Percentiles rank a stretch among this genome's conserved stretches.
phyloP scores from a whole-genome alignment of 2,888 invertebrate genomes.

The Nomada hirtipes region DNA sequence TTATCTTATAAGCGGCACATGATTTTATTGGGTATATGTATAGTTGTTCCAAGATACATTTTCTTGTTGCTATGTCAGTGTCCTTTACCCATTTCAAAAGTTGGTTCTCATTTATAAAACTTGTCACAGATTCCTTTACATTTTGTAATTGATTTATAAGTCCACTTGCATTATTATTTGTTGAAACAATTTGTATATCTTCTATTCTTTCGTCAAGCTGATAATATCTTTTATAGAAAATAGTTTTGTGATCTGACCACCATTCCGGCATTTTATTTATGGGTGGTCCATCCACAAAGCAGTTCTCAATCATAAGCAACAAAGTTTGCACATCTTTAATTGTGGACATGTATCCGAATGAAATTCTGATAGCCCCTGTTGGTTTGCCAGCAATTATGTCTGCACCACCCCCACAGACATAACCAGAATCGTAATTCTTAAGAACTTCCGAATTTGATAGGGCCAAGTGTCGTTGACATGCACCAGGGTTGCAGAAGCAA shows the following conservation, averaged over 20 bases:
- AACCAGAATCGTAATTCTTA: constrained; percentile 93
- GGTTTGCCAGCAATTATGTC: constrained; percentile 95
- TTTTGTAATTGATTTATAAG: constrained; percentile 33
- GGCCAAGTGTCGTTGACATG: constrained; percentile 93
- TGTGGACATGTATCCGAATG: constrained; percentile 96
- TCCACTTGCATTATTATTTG: constrained; percentile 3
- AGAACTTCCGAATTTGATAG: constrained; percentile 89
- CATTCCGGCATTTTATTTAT: constrained; percentile 79
- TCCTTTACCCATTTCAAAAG: constrained; percentile 10
- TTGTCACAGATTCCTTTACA: constrained; percentile 15
- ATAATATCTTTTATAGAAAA: constrained; percentile 47
- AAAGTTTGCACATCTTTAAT: constrained; percentile 89
- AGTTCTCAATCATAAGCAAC: constrained; percentile 90
- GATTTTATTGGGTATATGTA: constrained; percentile 96
- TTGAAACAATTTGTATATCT: not conserved
- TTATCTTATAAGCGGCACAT: constrained; percentile 91
- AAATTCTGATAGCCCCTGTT: constrained; percentile 96
- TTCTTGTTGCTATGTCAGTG: not conserved
- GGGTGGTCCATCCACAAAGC: constrained; percentile 88
- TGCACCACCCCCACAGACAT: constrained; percentile 95
- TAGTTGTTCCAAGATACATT: constrained; percentile 84
- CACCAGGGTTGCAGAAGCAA: constrained; percentile 98
- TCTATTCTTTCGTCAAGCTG: constrained; percentile 13
- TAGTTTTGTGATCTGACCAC: constrained; percentile 70
- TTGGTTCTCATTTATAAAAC: constrained; percentile 24